Percentiles rank a stretch among this genome's conserved stretches.
Evolutionary conservation across 2,888 invertebrate genomes (phyloP).

Genomic region (Trisateles emortualis): DNA sequence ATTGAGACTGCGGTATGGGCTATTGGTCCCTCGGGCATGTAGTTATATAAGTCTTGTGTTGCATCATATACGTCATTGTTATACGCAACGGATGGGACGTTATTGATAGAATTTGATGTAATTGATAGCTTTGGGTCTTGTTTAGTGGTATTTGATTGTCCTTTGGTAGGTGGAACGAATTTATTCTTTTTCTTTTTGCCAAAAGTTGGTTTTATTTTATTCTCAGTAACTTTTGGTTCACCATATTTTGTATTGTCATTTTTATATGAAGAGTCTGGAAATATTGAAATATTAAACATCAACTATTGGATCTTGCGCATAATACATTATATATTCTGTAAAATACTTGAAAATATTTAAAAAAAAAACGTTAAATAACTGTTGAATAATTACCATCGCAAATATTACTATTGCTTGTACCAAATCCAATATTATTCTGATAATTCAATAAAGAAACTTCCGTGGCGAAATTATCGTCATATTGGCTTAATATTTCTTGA

Average conservation of each 20-base stretch:
- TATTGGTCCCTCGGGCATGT: background rate
- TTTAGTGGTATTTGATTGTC: background rate
- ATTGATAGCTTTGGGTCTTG: background rate
- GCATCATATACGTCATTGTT: background rate
- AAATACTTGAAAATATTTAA: background rate
- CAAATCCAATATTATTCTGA: constrained; percentile 25
- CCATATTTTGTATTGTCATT: background rate
- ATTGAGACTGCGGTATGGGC: background rate
- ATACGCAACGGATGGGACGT: too few relatives aligned
- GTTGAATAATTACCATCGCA: constrained; percentile 23
- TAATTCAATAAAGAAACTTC: constrained; percentile 41
- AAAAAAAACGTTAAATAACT: background rate
- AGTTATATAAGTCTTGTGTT: background rate
- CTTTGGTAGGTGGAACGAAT: constrained; percentile 61
- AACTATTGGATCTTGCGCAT: background rate
- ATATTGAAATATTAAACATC: background rate
- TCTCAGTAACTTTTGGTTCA: constrained; percentile 17
- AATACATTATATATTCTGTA: background rate
- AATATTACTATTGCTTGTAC: constrained; percentile 7
- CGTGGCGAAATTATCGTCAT: constrained; percentile 60
- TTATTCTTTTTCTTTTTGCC: constrained; percentile 57
- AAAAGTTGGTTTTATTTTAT: constrained; percentile 55
- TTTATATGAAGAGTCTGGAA: constrained; percentile 12
- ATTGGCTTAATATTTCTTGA: constrained; percentile 59
- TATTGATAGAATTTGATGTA: too few relatives aligned